phyloP scores from a whole-genome alignment of 2,113 vertebrate species.

The Grammomys surdaster region DNA sequence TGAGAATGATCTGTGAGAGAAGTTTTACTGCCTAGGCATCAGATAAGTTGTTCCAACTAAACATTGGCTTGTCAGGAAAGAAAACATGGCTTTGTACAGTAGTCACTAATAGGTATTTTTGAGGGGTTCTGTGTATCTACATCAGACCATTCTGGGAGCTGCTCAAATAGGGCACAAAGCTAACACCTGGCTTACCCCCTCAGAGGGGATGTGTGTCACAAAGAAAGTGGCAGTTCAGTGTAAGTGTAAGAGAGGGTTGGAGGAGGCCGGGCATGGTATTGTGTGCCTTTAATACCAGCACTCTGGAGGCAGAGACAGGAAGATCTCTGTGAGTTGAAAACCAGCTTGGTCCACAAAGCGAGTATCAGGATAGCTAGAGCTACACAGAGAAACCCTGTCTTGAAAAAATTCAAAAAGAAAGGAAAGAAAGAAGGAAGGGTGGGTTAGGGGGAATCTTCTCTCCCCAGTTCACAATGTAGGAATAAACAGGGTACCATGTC shows the following conservation, averaged over 20 bases:
- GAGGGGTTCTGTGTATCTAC: not conserved
- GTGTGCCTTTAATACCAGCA: too few species aligned
- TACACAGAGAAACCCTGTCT: too few species aligned
- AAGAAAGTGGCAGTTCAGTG: not conserved
- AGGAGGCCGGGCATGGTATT: too few species aligned
- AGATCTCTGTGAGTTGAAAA: too few species aligned
- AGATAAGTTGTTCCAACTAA: slow-evolving; percentile 19
- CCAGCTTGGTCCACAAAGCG: too few species aligned
- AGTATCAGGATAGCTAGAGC: too few species aligned
- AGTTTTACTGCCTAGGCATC: not conserved
- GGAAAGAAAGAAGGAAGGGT: not conserved
- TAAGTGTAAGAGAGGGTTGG: not conserved
- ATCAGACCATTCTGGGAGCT: not conserved
- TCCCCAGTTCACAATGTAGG: not conserved
- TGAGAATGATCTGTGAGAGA: not conserved
- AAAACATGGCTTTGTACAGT: not conserved
- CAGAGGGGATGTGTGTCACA: not conserved
- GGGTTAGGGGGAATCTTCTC: not conserved
- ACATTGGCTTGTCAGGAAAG: slow-evolving; percentile 9
- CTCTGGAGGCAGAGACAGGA: too few species aligned
- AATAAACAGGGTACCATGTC: not conserved
- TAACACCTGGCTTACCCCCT: not conserved
- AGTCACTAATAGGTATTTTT: not conserved
- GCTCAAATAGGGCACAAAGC: not conserved
- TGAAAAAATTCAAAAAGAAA: too few species aligned